Base-by-base conservation (phyloP, 1,140 invertebrate species). In the Colletes latitarsis region DNA sequence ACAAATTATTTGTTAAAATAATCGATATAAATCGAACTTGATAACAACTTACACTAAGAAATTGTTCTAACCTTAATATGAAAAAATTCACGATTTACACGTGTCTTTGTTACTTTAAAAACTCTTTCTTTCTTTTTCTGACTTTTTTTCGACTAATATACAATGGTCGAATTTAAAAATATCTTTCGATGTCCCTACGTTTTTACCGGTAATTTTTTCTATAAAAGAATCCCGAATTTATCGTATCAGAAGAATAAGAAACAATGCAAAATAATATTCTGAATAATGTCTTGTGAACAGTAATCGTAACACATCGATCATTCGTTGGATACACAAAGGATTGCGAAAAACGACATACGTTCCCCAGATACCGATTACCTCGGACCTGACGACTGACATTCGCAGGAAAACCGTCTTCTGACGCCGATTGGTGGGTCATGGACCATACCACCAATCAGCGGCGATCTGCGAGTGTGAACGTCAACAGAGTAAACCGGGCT, bases 401-500 rank as follows among this genome's bases (percentile, higher is more conserved):
- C 84, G 84, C 77, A 70, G 62, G 63, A 74, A 71, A 79, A 78
- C 53, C 73, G 57, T 74, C 58, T 39, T 76, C 63, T 39, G 57
- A 58, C 39, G 63, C 69, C 52, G 77, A 87, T 83, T 83, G 82
- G 73, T 73, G 78, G 85, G 83, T 86, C 85, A 83, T 72, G 84
- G 85, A 86, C 70, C 81, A 77, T 66, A 73, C 76, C 74, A 77
- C 76, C 75, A 76, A 82, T 82, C 76, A 72, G 68, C 68, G 30
- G 17, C 70, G 77, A 77, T 82, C 57, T 67, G 72, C 49, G 46
- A 87, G 79, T 71, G 76, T 66, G 69, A 87, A 87, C 86, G 83
- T 87, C 85, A 87, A 82, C 85, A 83, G n/a, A 82, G 81, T 82
- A 86, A 86, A 86, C 83, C 63, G 69, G 53, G 78, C 84, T 77